Evolutionary conservation across 2,797 vertebrate species (phyloP).

Genomic region (Meriones psammophilus): DNA sequence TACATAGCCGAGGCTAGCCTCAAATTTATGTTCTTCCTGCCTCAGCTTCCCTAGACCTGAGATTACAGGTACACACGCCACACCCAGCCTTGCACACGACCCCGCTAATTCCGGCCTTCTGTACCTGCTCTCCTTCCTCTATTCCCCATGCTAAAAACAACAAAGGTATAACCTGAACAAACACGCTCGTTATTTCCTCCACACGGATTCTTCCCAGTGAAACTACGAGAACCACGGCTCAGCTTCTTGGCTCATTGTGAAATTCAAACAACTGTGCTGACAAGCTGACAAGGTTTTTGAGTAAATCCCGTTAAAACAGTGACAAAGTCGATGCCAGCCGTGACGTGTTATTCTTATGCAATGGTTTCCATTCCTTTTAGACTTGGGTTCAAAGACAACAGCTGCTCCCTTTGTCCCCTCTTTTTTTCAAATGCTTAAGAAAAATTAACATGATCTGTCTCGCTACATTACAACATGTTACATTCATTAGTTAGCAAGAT

Average conservation of each 20-base stretch:
- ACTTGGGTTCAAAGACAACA: not conserved
- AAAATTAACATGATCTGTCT: not conserved
- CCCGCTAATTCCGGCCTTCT: not conserved
- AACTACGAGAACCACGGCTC: not conserved
- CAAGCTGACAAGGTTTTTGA: not conserved
- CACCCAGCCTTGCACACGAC: not conserved
- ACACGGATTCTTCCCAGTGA: not conserved
- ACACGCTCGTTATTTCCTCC: not conserved
- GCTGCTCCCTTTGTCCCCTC: not conserved
- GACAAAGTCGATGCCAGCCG: not conserved
- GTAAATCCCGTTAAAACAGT: not conserved
- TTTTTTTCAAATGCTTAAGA: not conserved
- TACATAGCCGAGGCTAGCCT: not conserved
- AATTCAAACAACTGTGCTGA: constrained; percentile 12
- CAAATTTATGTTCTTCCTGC: not conserved
- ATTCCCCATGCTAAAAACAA: not conserved
- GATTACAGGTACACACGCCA: not conserved
- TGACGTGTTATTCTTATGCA: not conserved
- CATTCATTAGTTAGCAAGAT: not conserved
- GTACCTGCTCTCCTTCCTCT: not conserved
- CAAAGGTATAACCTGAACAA: not conserved
- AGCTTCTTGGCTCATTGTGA: not conserved
- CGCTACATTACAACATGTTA: not conserved
- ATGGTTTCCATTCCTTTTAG: constrained; percentile 9
- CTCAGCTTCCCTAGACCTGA: not conserved